A percentile compares a stretch with the other conserved stretches of the same genome.
Conservation (phyloP, 2,888 invertebrate genomes). For the Aricia artaxerxes region DNA sequence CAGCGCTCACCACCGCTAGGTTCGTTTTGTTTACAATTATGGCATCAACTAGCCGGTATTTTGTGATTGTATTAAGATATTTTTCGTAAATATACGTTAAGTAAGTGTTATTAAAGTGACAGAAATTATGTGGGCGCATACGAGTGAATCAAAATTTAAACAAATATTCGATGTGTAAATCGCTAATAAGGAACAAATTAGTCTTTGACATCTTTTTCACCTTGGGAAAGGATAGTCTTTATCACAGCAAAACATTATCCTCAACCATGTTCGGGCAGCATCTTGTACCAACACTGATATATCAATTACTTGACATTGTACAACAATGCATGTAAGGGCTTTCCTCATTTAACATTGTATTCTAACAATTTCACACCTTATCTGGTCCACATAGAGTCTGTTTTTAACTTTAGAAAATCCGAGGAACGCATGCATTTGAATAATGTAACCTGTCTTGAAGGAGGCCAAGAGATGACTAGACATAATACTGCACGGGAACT, state of each 20-base stretch:
- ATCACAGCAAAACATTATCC: background rate
- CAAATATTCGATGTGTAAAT: background rate
- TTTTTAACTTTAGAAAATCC: slow-evolving; percentile 35
- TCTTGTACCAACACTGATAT: slow-evolving; percentile 21
- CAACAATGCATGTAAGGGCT: slow-evolving; percentile 22
- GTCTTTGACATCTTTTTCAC: background rate
- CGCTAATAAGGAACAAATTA: background rate
- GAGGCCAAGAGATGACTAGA: slow-evolving; percentile 71
- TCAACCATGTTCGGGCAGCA: background rate
- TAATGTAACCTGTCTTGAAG: slow-evolving; percentile 72
- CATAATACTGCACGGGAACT: slow-evolving; percentile 64
- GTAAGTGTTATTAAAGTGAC: too few relatives aligned
- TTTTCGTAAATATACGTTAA: too few relatives aligned
- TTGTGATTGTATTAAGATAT: too few relatives aligned
- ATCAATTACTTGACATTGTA: slow-evolving; percentile 27
- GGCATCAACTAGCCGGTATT: too few relatives aligned
- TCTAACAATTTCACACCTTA: slow-evolving; percentile 1
- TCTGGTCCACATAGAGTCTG: background rate
- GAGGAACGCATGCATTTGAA: slow-evolving; percentile 69
- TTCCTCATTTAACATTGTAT: background rate
- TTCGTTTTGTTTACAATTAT: too few relatives aligned
- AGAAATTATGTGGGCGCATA: too few relatives aligned
- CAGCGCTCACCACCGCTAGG: too few relatives aligned
- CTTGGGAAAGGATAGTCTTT: background rate
- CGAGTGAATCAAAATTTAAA: too few relatives aligned